A percentile compares a stretch with the other conserved stretches of the same genome.
Conservation (phyloP, 2,797 vertebrate genomes). For the Hippopotamyrus pictus region DNA sequence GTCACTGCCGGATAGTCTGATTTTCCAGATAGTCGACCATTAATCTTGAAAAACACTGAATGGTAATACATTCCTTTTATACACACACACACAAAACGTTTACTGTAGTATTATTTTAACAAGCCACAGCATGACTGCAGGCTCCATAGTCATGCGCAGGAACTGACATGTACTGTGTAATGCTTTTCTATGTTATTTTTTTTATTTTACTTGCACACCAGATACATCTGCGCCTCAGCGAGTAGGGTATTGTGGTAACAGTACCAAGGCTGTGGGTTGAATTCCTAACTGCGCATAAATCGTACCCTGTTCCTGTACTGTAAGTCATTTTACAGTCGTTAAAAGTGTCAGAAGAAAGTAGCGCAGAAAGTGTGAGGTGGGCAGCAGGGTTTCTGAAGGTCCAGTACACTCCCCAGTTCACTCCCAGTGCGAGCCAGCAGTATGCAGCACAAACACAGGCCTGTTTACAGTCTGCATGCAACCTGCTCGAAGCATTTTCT, state of each 20-base stretch:
- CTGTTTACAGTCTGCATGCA: neutral
- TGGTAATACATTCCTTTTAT: neutral
- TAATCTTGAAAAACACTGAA: neutral
- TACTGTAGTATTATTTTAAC: too few relatives aligned
- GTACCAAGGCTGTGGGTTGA: neutral
- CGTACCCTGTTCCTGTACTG: neutral
- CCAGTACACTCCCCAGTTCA: neutral
- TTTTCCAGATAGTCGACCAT: neutral
- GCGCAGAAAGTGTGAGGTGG: neutral
- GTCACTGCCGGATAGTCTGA: neutral
- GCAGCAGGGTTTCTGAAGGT: neutral
- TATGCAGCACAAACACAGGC: neutral
- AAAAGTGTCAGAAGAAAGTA: neutral
- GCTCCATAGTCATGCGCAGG: neutral
- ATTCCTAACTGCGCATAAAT: neutral
- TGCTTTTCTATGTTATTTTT: neutral
- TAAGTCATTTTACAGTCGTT: neutral
- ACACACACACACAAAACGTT: neutral
- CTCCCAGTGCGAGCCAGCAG: neutral
- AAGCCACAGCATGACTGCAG: neutral
- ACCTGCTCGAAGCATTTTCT: neutral
- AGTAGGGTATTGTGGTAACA: neutral
- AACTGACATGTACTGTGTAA: neutral
- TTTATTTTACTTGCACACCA: neutral
- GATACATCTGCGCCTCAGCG: neutral